Percentiles rank a stretch among this genome's conserved stretches.
phyloP scores from a whole-genome alignment of 2,888 invertebrate species.

The Lamproptera curius region DNA sequence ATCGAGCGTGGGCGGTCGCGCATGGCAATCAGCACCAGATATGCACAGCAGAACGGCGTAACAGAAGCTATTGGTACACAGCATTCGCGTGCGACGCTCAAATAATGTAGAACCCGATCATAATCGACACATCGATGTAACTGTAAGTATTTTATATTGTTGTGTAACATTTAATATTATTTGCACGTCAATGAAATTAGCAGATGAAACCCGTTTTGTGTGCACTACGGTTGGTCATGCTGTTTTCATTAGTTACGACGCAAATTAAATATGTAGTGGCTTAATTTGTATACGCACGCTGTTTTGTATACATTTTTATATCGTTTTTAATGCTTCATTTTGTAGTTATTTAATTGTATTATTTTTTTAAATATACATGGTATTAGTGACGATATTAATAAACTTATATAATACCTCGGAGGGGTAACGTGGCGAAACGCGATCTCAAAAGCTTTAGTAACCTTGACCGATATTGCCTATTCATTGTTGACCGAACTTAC shows the following conservation, averaged over 20 bases:
- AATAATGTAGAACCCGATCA: slow-evolving; percentile 45
- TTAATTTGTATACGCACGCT: no score
- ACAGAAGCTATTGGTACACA: slow-evolving; percentile 35
- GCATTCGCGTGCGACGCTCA: slow-evolving; percentile 37
- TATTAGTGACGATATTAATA: background rate
- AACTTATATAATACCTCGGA: slow-evolving; percentile 12
- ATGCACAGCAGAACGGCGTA: slow-evolving; percentile 48
- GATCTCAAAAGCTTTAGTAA: slow-evolving; percentile 15
- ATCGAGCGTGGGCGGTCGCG: slow-evolving; percentile 72
- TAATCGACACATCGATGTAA: slow-evolving; percentile 34
- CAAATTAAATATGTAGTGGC: background rate
- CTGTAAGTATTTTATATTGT: slow-evolving; percentile 41
- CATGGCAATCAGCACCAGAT: slow-evolving; percentile 47
- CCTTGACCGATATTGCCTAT: slow-evolving; percentile 19
- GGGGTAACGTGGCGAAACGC: slow-evolving; percentile 14
- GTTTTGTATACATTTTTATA: no score
- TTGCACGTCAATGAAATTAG: no score
- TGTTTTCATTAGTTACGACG: background rate
- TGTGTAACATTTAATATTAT: background rate
- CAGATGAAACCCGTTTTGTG: background rate
- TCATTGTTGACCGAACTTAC: background rate
- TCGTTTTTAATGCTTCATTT: no score
- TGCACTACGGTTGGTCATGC: slow-evolving; percentile 11
- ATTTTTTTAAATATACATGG: slow-evolving; percentile 3
- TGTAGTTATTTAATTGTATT: background rate